Evolutionary conservation across 2,888 invertebrate genomes (phyloP).

Genomic region (Coelogynopora nodosa): DNA sequence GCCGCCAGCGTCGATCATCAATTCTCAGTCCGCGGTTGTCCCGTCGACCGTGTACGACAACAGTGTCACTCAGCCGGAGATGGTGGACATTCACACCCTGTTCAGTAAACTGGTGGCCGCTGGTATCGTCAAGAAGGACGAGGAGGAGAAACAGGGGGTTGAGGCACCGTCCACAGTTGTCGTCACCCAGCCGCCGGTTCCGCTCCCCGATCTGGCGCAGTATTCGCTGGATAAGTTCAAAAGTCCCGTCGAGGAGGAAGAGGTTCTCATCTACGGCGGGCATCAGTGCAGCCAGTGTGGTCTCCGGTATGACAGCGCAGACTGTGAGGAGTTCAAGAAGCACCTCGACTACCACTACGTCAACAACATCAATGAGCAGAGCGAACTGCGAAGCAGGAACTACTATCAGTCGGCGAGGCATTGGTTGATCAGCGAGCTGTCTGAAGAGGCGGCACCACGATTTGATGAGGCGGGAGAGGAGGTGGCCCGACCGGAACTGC

Average conservation of each 20-base stretch:
- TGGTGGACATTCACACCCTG: constrained; percentile 73
- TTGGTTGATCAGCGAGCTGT: constrained; percentile 46
- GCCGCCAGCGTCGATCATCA: not conserved
- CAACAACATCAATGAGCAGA: constrained; percentile 42
- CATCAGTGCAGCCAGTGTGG: constrained; percentile 96
- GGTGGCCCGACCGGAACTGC: not conserved
- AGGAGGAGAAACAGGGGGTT: constrained; percentile 44
- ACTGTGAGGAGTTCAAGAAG: constrained; percentile 74
- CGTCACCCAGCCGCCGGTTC: not conserved
- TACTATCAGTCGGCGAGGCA: constrained; percentile 44
- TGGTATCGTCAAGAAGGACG: constrained; percentile 68
- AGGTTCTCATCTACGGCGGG: constrained; percentile 72
- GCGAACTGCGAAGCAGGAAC: constrained; percentile 32
- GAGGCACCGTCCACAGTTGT: too few species aligned
- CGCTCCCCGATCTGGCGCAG: not conserved
- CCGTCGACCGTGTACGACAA: not conserved
- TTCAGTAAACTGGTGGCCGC: constrained; percentile 80
- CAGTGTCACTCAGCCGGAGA: constrained; percentile 32
- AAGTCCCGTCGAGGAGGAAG: constrained; percentile 19
- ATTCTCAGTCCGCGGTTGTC: not conserved
- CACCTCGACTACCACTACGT: constrained; percentile 98
- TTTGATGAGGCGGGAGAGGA: not conserved
- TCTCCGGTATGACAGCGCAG: constrained; percentile 80
- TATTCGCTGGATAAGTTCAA: constrained; percentile 33
- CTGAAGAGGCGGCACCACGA: constrained; percentile 40